Evolutionary conservation across 2,797 vertebrate species (phyloP), one percentile per base, ranked within the genome.

Genomic region (Rhynchonycteris naso): DNA sequence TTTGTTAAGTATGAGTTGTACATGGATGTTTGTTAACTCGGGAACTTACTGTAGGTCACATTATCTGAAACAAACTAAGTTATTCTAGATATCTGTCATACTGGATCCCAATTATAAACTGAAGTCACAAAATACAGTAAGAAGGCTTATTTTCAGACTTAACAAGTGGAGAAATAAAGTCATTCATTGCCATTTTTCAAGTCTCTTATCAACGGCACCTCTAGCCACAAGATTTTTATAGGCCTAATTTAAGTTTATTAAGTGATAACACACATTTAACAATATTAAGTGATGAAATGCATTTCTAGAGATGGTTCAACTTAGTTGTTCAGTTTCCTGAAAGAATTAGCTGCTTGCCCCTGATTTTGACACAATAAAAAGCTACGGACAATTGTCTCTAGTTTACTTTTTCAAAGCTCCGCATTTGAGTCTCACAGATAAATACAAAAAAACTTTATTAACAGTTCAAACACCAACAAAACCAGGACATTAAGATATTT

Each of bases 361-460:
- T n/a, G 38, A 88, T 88, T 81, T 43, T 91, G 63, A 88, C 54
- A 82, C n/a, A 75, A 74, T 22, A 78, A 68, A 79, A 94, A 76
- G 50, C 12, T 94, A 71, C 69, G 35, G 21, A 94, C 63, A 90
- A 78, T 4, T 38, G n/a, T 71, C 21, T 83, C 56, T 30, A 69
- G 54, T 61, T 81, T 52, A 87, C 13, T 83, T 65, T 94, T 86
- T 86, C 90, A 81, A 86, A 90, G n/a, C 7, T 90, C 81, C 78
- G 24, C 30, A 86, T 63, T 56, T 89, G 7, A 81, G 54, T 26
- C 16, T 56, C n/a, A 66, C 1, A 65, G n/a, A 71, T 78, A 66
- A 94, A 76, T 59, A 69, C 2, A 61, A 81, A 91, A 86, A 21
- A 14, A 56, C 35, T 80, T 76, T 47, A 74, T 61, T 90, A 86